Conservation (phyloP, 2,797 vertebrate genomes). For the Zenarchopterus dispar region DNA sequence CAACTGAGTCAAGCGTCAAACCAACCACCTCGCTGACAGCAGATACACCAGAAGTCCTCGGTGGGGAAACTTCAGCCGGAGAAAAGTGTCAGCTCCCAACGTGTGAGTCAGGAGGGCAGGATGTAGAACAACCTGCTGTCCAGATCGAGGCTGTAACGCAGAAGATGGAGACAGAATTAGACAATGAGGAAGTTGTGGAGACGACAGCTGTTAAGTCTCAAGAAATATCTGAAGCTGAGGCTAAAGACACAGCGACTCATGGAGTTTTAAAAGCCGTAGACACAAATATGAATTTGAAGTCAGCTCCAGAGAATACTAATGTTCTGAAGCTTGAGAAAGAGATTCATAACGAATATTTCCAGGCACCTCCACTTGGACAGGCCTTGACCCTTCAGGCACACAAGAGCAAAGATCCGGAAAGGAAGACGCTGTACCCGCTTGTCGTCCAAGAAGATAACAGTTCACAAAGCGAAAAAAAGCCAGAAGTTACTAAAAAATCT, state of each 20-base stretch:
- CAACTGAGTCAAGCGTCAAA: slow-evolving; percentile 67
- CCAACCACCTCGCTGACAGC: slow-evolving; percentile 34
- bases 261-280: slow-evolving; percentile 41
- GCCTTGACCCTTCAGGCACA: slow-evolving; percentile 62
- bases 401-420: slow-evolving; percentile 44
- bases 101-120: slow-evolving; percentile 9
- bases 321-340: slow-evolving; percentile 75
- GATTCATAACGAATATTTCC: slow-evolving; percentile 78
- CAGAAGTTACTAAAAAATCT: slow-evolving; percentile 30
- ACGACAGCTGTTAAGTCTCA: slow-evolving; percentile 18
- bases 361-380: slow-evolving; percentile 76
- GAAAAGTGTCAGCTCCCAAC: slow-evolving; percentile 2
- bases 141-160: slow-evolving; percentile 26
- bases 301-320: slow-evolving; percentile 68
- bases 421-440: slow-evolving; percentile 18
- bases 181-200: slow-evolving; percentile 30
- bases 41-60: slow-evolving; percentile 36
- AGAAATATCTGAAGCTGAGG: slow-evolving; percentile 27
- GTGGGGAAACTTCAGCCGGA: slow-evolving; percentile 36
- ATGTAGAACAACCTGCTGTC: slow-evolving; percentile 8
- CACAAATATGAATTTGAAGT: slow-evolving; percentile 53
- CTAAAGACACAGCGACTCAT: slow-evolving; percentile 21
- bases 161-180: slow-evolving; percentile 37
- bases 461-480: slow-evolving; percentile 17
- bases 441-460: slow-evolving; percentile 20